Evolutionary conservation across 2,888 invertebrate genomes (phyloP), one percentile per base, ranked within the genome.

Genomic region (Spilosoma lubricipeda): DNA sequence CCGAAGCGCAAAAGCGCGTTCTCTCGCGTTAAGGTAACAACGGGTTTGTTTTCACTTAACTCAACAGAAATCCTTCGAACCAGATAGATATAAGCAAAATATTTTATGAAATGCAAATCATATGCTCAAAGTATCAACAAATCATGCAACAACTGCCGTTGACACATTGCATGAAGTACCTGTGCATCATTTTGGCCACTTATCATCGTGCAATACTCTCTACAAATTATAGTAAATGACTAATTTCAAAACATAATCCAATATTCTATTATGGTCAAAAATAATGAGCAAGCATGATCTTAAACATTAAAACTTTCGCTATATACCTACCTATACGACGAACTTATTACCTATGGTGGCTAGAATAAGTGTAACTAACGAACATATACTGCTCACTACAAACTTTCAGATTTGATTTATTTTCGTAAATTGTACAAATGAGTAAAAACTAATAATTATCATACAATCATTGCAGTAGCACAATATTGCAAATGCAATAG

Each of bases 121-220:
- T 33, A 56, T 42, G 23, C 20, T 67, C 56, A 39, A 67, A 52
- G 27, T 59, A 27, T 63, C 30, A 39, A 11, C 56, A 64, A 4
- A 7, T 33, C 20, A 18, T 45, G 70, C 64, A 71, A 65, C 65
- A 64, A n/a, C 39, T 11, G 42, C 27, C 39, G 65, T 13, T 56
- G 33, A 66, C 33, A 63, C 33, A 71, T 52, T 70, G 59, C 67
- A 39, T 71, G 33, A 15, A 52, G 59, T 23, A 36, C 3, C 3
- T 33, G 15, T 56, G 36, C 52, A 56, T 70, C 36, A 59, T 73
- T 67, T 78, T 76, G 64, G 52, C 70, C 76, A 76, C 66, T 72
- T 74, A 81, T 11, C 15, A 18, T 59, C 27, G 9, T 81, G 70
- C 78, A 71, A 39, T 72, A 69, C 48, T 66, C 70, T 68, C 70